Percentiles rank a stretch among this genome's conserved stretches.
Conservation (phyloP, 2,113 vertebrate genomes). For the Toxostoma redivivum region DNA sequence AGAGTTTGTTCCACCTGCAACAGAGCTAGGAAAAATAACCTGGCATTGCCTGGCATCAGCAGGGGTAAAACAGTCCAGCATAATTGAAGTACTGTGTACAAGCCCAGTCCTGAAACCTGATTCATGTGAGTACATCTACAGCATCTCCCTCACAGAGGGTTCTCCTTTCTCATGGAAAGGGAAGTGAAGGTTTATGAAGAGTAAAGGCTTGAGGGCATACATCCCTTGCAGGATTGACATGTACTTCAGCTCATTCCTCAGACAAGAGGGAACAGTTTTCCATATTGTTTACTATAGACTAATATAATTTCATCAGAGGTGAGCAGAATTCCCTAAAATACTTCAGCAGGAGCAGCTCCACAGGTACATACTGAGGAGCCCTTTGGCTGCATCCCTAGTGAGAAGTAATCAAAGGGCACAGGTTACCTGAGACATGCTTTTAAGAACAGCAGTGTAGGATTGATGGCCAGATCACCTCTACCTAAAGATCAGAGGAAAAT, state of each 20-base stretch:
- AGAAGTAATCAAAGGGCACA: neutral
- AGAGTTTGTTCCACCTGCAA: neutral
- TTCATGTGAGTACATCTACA: neutral
- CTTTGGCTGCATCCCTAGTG: neutral
- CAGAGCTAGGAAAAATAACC: neutral
- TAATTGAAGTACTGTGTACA: neutral
- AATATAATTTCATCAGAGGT: neutral
- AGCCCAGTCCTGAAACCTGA: conserved; percentile 14
- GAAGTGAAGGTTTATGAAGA: neutral
- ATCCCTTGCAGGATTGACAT: neutral
- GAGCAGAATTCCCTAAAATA: neutral
- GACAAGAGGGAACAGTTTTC: neutral
- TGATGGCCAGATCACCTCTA: neutral
- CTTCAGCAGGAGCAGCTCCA: neutral
- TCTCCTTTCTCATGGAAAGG: neutral
- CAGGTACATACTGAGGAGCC: neutral
- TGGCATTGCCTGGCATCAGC: neutral
- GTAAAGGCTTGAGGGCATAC: neutral
- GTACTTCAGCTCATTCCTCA: neutral
- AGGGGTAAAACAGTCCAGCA: neutral
- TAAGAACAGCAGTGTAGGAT: neutral
- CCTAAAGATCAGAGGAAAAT: neutral
- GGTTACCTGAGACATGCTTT: neutral
- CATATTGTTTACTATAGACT: neutral
- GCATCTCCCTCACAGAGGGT: neutral